Conservation (phyloP, 2,113 vertebrate species). For the Oriolus oriolus region DNA sequence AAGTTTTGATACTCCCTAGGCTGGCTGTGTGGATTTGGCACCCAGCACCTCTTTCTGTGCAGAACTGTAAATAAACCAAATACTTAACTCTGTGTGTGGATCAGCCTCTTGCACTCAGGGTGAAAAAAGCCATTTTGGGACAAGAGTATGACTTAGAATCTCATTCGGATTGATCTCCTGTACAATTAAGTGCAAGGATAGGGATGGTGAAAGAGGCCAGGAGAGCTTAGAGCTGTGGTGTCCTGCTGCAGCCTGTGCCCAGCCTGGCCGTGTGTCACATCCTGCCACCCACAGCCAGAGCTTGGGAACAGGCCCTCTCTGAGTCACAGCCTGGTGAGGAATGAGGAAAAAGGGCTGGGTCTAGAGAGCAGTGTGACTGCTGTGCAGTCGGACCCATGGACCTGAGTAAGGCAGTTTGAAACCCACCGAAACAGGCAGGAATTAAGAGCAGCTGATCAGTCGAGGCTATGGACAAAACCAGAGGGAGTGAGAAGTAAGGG, state of each 20-base stretch:
- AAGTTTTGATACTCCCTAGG: rapidly evolving
- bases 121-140: not conserved
- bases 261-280: not conserved
- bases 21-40: not conserved
- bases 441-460: not conserved
- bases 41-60: not conserved
- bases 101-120: not conserved
- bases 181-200: not conserved
- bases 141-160: not conserved
- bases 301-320: not conserved
- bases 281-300: not conserved
- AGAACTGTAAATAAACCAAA: not conserved
- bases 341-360: not conserved
- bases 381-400: rapidly evolving
- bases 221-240: not conserved
- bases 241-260: not conserved
- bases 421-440: not conserved
- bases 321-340: not conserved
- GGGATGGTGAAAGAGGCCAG: not conserved
- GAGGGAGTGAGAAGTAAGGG: not conserved
- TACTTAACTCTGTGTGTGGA: not conserved
- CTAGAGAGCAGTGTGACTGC: not conserved
- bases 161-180: not conserved
- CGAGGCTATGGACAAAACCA: not conserved
- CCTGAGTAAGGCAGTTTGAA: not conserved